phyloP scores from a whole-genome alignment of 2,888 invertebrate genomes.

The Synergus umbraculus region DNA sequence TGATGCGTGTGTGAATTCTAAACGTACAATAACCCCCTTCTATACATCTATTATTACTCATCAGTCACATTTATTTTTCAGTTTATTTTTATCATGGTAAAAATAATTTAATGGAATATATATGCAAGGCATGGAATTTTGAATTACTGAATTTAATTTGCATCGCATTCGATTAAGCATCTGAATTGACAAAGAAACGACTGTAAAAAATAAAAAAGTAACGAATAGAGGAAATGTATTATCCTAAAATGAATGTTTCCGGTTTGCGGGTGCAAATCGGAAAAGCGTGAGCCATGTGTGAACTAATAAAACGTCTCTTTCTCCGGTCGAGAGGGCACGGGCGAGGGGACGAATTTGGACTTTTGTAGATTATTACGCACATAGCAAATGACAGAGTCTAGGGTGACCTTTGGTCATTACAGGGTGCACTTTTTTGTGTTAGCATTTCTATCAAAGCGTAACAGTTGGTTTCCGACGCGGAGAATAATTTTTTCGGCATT shows the following conservation, averaged over 20 bases:
- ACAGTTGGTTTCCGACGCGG: conserved; percentile 64
- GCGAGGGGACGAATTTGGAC: conserved; percentile 9
- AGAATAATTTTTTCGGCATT: conserved; percentile 3
- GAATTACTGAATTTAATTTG: too few relatives aligned
- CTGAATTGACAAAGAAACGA: neutral
- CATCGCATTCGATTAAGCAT: neutral
- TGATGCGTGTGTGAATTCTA: conserved; percentile 48
- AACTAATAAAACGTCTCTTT: conserved; percentile 23
- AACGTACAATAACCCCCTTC: conserved; percentile 37
- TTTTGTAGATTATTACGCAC: neutral
- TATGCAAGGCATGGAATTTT: too few relatives aligned
- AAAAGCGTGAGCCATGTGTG: conserved; percentile 3
- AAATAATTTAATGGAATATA: too few relatives aligned
- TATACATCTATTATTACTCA: neutral
- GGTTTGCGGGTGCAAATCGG: conserved; percentile 41
- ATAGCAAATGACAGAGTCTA: conserved; percentile 24
- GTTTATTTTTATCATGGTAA: neutral
- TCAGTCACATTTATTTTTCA: neutral
- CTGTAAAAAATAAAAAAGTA: neutral
- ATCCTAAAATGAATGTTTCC: conserved; percentile 43
- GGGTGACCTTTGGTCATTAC: conserved; percentile 56
- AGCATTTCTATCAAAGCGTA: conserved; percentile 72
- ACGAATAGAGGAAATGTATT: neutral
- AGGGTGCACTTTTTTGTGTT: conserved; percentile 58
- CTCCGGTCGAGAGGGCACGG: neutral